phyloP scores from a whole-genome alignment of 2,888 invertebrate genomes.

The Rhorus exstirpatorius region DNA sequence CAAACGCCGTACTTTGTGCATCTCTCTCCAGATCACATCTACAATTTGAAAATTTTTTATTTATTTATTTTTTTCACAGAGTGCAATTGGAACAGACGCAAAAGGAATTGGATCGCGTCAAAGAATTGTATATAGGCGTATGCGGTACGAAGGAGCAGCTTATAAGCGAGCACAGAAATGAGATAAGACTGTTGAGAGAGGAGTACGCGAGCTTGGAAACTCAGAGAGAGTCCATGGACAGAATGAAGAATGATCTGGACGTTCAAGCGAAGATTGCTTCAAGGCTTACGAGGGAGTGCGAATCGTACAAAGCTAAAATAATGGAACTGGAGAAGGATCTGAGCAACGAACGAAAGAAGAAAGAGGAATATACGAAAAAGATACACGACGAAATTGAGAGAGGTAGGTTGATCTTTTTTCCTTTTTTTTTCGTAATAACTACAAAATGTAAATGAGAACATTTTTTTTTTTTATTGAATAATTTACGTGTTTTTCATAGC shows the following conservation, averaged over 20 bases:
- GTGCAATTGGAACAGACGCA: slow-evolving; percentile 84
- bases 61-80: slow-evolving; percentile 62
- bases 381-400: slow-evolving; percentile 82
- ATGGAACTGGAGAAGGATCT: slow-evolving; percentile 82
- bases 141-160: slow-evolving; percentile 89
- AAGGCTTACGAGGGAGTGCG: slow-evolving; percentile 79
- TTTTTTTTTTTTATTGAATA: slow-evolving; percentile 13
- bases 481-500: slow-evolving; percentile 70
- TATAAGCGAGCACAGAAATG: slow-evolving; percentile 87
- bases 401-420: slow-evolving; percentile 72
- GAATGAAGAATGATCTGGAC: slow-evolving; percentile 77
- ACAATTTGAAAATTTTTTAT: too few species aligned
- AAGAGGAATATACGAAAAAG: slow-evolving; percentile 79
- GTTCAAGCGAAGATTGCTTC: slow-evolving; percentile 77
- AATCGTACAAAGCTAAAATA: slow-evolving; percentile 77
- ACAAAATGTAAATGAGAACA: not conserved
- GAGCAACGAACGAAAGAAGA: slow-evolving; percentile 78
- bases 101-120: slow-evolving; percentile 82
- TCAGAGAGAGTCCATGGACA: slow-evolving; percentile 77
- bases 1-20: too few species aligned
- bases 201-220: slow-evolving; percentile 77
- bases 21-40: too few species aligned
- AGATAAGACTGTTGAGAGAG: slow-evolving; percentile 86
- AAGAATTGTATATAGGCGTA: slow-evolving; percentile 86
- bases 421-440: not conserved